A percentile compares a stretch with the other conserved stretches of the same genome.
Evolutionary conservation across 2,113 vertebrate genomes (phyloP).

Genomic region (Brevimyrus niger): DNA sequence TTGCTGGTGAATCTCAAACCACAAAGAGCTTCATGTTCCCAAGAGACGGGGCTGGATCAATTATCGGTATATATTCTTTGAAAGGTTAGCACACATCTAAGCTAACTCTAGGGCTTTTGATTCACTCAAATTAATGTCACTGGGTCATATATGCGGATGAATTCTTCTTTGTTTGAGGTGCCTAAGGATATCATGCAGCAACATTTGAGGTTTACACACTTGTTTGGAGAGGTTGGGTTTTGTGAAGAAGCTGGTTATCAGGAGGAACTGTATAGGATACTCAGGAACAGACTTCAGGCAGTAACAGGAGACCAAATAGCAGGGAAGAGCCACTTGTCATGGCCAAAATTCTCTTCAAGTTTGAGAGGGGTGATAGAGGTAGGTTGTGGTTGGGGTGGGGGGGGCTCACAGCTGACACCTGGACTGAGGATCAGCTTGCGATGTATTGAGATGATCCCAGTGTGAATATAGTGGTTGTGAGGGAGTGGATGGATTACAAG

Average conservation of each 20-base stretch:
- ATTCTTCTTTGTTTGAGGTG: background rate
- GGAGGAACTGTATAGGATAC: background rate
- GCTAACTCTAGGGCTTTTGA: background rate
- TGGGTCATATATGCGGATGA: background rate
- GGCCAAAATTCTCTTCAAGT: background rate
- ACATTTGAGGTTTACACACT: background rate
- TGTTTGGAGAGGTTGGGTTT: background rate
- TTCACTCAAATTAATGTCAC: background rate
- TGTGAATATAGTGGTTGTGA: background rate
- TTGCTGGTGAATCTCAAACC: background rate
- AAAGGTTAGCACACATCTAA: background rate
- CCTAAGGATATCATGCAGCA: background rate
- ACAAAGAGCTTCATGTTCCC: background rate
- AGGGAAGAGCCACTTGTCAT: background rate
- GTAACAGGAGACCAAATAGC: background rate
- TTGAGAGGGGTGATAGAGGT: background rate
- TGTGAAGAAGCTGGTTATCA: background rate
- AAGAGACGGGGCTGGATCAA: background rate
- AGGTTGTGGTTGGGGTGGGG: background rate
- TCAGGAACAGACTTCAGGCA: background rate
- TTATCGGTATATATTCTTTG: background rate
- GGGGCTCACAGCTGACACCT: constrained; percentile 19
- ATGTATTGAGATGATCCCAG: background rate
- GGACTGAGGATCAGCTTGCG: constrained; percentile 8
- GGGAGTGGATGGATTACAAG: background rate